These are phyloP conservation scores for Bursaphelenchus mucronatus DNA, from an alignment of 1,140 invertebrate species.

Conservation along the genomic window DNA sequence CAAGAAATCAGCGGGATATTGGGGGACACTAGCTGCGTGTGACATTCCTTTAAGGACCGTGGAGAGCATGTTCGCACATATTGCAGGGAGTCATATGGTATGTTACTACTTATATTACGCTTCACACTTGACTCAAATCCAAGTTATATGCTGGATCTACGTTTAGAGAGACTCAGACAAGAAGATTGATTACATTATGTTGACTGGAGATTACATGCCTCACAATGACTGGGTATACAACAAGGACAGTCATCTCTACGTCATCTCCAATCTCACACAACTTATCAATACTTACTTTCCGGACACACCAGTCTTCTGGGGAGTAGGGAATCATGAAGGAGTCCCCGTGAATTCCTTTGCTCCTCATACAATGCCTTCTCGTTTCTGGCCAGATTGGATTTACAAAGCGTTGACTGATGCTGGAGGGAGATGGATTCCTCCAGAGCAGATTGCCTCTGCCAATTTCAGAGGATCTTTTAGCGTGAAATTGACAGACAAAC, in stretches of 20 bases:
- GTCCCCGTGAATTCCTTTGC: conserved; percentile 60
- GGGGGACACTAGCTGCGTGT: conserved; percentile 49
- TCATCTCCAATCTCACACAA: conserved; percentile 32
- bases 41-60: conserved; percentile 32
- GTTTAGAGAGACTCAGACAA: conserved; percentile 16
- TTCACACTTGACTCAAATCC: not conserved
- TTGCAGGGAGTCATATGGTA: conserved; percentile 15
- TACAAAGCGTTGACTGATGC: conserved; percentile 47
- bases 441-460: conserved; percentile 13
- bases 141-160: not conserved
- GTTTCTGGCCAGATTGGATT: conserved; percentile 56
- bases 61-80: conserved; percentile 6
- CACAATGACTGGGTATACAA: conserved; percentile 58
- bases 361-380: conserved; percentile 50
- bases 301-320: conserved; percentile 56
- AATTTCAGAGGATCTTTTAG: conserved; percentile 51
- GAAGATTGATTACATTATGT: conserved; percentile 49
- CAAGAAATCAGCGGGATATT: conserved; percentile 48
- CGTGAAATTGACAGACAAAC: conserved; percentile 35
- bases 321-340: conserved; percentile 58
- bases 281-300: conserved; percentile 50
- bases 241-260: conserved; percentile 37
- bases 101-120: not conserved
- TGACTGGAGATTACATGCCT: conserved; percentile 45
- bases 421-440: conserved; percentile 40